These are phyloP conservation scores for Galemys pyrenaicus DNA, from an alignment of 2,113 vertebrate species.

Conservation along the genomic window DNA sequence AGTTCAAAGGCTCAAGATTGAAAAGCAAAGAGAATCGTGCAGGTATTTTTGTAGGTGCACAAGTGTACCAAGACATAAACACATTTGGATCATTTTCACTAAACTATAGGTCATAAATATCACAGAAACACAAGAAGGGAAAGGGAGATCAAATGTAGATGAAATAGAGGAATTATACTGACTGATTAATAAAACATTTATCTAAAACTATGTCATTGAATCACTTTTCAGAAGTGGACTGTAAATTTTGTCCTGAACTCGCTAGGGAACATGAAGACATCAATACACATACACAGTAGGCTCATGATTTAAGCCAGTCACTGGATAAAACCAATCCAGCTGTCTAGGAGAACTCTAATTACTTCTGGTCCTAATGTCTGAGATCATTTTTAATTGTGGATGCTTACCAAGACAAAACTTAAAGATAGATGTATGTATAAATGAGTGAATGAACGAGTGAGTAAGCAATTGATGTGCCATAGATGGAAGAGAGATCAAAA, in stretches of 20 bases:
- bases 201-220: background rate
- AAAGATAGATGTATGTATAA: background rate
- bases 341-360: background rate
- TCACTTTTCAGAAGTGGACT: background rate
- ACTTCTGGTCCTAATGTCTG: background rate
- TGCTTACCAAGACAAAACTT: background rate
- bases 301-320: background rate
- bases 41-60: background rate
- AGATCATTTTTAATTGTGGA: background rate
- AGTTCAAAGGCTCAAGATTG: slow-evolving; percentile 55
- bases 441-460: background rate
- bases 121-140: background rate
- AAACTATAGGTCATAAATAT: background rate
- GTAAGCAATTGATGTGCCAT: background rate
- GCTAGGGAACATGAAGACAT: background rate
- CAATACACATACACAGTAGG: background rate
- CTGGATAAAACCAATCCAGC: background rate
- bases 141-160: background rate
- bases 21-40: slow-evolving; percentile 5
- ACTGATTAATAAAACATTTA: background rate
- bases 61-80: accelerated
- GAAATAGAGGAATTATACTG: background rate
- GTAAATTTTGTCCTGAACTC: background rate
- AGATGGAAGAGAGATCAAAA: background rate
- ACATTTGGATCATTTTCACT: background rate